Percentiles rank a stretch among this genome's conserved stretches.
Conservation (phyloP, 2,888 invertebrate genomes). For the Polydrusus cervinus region DNA sequence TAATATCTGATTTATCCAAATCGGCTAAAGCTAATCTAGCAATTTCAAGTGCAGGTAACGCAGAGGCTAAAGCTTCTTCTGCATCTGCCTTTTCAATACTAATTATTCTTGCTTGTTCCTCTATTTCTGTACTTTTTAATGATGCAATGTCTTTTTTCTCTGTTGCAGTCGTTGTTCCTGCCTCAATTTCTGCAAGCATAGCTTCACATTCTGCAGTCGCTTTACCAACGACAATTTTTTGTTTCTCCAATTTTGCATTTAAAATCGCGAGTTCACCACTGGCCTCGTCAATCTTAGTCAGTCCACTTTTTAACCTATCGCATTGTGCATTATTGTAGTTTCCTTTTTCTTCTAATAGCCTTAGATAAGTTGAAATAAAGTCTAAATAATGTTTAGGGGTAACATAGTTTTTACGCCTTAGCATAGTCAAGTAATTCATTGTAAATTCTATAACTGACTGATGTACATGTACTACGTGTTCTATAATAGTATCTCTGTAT, state of each 20-base stretch:
- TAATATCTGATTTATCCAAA: conserved; percentile 91
- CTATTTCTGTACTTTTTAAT: conserved; percentile 87
- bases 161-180: conserved; percentile 81
- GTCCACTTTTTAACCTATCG: conserved; percentile 80
- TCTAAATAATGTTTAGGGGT: conserved; percentile 95
- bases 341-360: conserved; percentile 83
- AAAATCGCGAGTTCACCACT: conserved; percentile 86
- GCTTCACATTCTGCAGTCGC: conserved; percentile 88
- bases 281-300: conserved; percentile 91
- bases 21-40: conserved; percentile 87
- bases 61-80: conserved; percentile 85
- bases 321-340: conserved; percentile 78
- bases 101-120: conserved; percentile 86
- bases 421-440: conserved; percentile 80
- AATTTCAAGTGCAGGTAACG: conserved; percentile 88
- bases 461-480: conserved; percentile 92
- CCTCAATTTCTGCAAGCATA: conserved; percentile 84
- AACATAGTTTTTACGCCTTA: conserved; percentile 89
- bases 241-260: conserved; percentile 86
- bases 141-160: conserved; percentile 87
- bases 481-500: conserved; percentile 80
- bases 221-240: conserved; percentile 87
- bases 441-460: conserved; percentile 83
- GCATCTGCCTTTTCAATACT: conserved; percentile 89
- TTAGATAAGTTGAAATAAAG: conserved; percentile 86